Evolutionary conservation across 23 tunicate species (phyloP).

Genomic region (Oikopleura dioica): DNA sequence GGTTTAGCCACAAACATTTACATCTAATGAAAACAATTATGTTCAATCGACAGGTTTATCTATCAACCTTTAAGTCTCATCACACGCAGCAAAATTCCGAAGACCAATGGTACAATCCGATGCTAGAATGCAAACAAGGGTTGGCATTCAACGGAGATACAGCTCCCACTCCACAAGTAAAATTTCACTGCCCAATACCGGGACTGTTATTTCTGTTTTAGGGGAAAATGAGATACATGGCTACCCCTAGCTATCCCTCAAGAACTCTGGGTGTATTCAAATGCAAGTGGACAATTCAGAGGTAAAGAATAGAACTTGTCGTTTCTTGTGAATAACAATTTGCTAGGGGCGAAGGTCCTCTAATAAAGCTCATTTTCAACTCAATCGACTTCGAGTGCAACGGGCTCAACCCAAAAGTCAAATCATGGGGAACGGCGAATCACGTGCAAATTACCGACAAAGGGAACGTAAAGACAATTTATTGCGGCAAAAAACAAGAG

Average conservation of each 20-base stretch:
- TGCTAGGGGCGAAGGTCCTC: neutral
- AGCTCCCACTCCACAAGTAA: neutral
- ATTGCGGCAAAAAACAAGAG: conserved; percentile 3
- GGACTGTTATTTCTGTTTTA: too few relatives aligned
- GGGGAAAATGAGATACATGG: conserved; percentile 14
- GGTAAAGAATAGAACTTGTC: too few relatives aligned
- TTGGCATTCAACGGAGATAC: neutral
- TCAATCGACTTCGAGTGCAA: conserved; percentile 4
- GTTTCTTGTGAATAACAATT: too few relatives aligned
- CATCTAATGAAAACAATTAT: too few relatives aligned
- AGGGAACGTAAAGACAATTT: neutral
- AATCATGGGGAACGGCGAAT: neutral
- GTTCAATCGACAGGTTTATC: too few relatives aligned
- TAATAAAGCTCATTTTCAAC: conserved; percentile 1
- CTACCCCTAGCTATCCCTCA: conserved; percentile 9
- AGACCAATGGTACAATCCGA: conserved; percentile 12
- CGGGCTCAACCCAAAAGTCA: neutral
- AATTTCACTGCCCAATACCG: too few relatives aligned
- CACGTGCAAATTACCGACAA: conserved; percentile 1
- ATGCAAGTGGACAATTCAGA: conserved; percentile 12
- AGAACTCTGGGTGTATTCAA: conserved; percentile 1
- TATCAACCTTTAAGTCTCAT: too few relatives aligned
- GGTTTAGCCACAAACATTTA: too few relatives aligned
- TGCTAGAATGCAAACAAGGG: conserved; percentile 13
- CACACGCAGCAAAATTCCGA: too few relatives aligned